Conservation (phyloP, 2,797 vertebrate species). For the Pampus argenteus region DNA sequence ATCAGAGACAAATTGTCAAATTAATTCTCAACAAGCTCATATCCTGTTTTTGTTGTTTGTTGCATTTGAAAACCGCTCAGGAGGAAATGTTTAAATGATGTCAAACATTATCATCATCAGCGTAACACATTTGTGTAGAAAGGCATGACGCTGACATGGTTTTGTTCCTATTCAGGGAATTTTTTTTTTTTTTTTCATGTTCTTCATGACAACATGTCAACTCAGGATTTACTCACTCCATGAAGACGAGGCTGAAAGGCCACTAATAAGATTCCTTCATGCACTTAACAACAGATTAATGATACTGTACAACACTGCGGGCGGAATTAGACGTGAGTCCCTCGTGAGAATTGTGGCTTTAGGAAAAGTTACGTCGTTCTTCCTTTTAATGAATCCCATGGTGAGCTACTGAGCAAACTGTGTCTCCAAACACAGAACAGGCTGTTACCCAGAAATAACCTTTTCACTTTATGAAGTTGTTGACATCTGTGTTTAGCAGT, state of each 20-base stretch:
- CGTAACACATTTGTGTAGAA: neutral
- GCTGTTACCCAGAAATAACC: neutral
- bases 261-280: slow-evolving; percentile 18
- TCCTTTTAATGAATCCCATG: slow-evolving; percentile 43
- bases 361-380: slow-evolving; percentile 36
- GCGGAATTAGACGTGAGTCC: slow-evolving; percentile 18
- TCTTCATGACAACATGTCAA: neutral
- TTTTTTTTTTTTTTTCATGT: neutral
- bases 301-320: slow-evolving; percentile 11
- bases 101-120: neutral
- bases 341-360: slow-evolving; percentile 22
- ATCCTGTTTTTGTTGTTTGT: slow-evolving; percentile 3
- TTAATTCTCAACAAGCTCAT: slow-evolving; percentile 37
- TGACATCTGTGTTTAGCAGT: neutral
- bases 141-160: neutral
- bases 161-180: neutral
- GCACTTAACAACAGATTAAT: slow-evolving; percentile 35
- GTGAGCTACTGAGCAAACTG: slow-evolving; percentile 17
- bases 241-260: slow-evolving; percentile 8
- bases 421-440: slow-evolving; percentile 25
- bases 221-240: neutral
- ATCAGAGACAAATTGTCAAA: slow-evolving; percentile 37
- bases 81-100: neutral
- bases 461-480: slow-evolving; percentile 10
- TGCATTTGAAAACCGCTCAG: neutral